phyloP scores from a whole-genome alignment of 2,797 vertebrate genomes.

The Anomalospiza imberbis region DNA sequence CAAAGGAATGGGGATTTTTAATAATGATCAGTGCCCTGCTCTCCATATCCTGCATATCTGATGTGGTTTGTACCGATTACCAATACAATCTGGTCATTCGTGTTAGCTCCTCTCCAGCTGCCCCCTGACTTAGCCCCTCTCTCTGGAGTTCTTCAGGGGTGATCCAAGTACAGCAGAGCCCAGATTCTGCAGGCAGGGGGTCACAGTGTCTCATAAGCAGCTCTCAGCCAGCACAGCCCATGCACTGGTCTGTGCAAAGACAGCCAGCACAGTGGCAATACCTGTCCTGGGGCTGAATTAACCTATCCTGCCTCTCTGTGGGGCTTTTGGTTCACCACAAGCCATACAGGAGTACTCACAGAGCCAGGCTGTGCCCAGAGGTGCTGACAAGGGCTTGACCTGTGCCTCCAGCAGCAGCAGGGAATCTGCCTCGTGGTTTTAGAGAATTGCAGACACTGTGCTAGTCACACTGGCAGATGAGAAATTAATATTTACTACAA shows the following conservation, averaged over 20 bases:
- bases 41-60: not conserved
- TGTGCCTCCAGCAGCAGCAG: accelerated
- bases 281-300: not conserved
- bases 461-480: not conserved
- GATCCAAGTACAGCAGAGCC: not conserved
- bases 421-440: not conserved
- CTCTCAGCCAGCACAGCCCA: not conserved
- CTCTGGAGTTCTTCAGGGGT: not conserved
- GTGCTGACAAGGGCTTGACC: not conserved
- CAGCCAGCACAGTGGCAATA: not conserved
- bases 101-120: not conserved
- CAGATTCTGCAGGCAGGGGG: not conserved
- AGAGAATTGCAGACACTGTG: not conserved
- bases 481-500: not conserved
- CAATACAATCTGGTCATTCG: not conserved
- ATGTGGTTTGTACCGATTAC: not conserved
- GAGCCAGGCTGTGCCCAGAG: not conserved
- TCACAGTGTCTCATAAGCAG: not conserved
- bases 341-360: not conserved
- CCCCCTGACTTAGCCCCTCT: not conserved
- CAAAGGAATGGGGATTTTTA: not conserved
- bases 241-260: not conserved
- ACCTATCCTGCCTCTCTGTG: not conserved
- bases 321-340: not conserved
- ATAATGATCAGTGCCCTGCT: not conserved